Conservation (phyloP, 2,888 invertebrate genomes). For the Camponotus fellah region DNA sequence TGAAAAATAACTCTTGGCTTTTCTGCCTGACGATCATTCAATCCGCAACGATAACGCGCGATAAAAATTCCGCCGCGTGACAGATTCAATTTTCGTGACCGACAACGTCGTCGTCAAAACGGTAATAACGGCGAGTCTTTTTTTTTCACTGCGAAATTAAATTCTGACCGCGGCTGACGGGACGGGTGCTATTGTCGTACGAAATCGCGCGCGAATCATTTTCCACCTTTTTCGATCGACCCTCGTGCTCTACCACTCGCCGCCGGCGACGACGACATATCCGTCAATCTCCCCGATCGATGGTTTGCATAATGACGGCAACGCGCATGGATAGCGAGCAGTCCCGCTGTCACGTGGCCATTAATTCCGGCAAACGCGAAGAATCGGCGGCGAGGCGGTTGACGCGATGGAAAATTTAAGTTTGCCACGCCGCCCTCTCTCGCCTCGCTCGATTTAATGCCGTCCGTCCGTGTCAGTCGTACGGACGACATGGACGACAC, state of each 20-base stretch:
- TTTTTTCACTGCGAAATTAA: constrained; percentile 41
- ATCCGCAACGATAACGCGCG: constrained; percentile 39
- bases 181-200: constrained; percentile 26
- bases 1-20: constrained; percentile 34
- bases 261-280: constrained; percentile 25
- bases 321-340: constrained; percentile 51
- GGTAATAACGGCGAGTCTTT: constrained; percentile 49
- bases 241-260: constrained; percentile 16
- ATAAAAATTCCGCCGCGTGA: constrained; percentile 48
- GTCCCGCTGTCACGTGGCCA: constrained; percentile 58
- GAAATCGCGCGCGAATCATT: constrained; percentile 45
- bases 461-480: constrained; percentile 57
- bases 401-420: constrained; percentile 79
- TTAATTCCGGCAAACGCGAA: constrained; percentile 74
- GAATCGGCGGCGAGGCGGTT: constrained; percentile 71
- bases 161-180: constrained; percentile 43
- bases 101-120: constrained; percentile 54
- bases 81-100: constrained; percentile 51
- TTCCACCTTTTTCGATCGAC: constrained; percentile 49
- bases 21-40: constrained; percentile 12
- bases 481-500: constrained; percentile 23
- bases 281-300: constrained; percentile 62
- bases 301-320: constrained; percentile 63
- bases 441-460: constrained; percentile 76
- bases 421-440: constrained; percentile 65